phyloP scores from a whole-genome alignment of 2,113 vertebrate species.

The Myocastor coypus region DNA sequence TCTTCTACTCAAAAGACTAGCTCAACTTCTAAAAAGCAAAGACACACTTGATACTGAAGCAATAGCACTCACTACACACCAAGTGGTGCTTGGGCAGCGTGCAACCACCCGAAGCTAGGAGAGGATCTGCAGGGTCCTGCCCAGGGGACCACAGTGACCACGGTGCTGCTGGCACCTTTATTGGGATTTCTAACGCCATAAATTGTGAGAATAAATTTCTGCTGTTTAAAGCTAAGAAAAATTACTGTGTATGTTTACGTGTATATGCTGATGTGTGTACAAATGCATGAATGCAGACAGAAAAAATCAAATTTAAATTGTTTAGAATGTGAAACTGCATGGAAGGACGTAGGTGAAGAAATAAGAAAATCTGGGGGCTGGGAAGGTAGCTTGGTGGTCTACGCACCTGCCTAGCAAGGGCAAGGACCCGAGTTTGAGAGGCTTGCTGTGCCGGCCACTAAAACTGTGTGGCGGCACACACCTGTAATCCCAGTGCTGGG shows the following conservation, averaged over 20 bases:
- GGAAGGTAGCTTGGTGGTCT: too few relatives aligned
- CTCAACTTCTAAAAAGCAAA: neutral
- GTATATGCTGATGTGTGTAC: neutral
- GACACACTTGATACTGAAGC: neutral
- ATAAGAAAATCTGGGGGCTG: neutral
- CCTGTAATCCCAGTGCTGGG: too few relatives aligned
- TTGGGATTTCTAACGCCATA: neutral
- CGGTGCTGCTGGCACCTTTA: neutral
- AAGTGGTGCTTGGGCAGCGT: neutral
- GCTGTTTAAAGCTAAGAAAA: neutral
- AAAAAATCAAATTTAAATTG: slow-evolving; percentile 18
- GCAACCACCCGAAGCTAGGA: neutral
- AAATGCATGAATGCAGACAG: neutral
- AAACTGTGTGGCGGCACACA: too few relatives aligned
- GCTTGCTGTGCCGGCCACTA: too few relatives aligned
- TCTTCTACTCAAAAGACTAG: neutral
- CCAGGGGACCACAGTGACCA: neutral
- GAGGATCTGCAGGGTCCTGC: neutral
- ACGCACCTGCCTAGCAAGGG: too few relatives aligned
- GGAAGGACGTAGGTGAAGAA: neutral
- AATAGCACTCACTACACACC: neutral
- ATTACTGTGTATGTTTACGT: neutral
- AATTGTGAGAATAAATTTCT: neutral
- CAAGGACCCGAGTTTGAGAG: too few relatives aligned
- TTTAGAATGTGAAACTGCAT: neutral